Conservation (phyloP, 2,888 invertebrate species). For the Melanophora roralis region DNA sequence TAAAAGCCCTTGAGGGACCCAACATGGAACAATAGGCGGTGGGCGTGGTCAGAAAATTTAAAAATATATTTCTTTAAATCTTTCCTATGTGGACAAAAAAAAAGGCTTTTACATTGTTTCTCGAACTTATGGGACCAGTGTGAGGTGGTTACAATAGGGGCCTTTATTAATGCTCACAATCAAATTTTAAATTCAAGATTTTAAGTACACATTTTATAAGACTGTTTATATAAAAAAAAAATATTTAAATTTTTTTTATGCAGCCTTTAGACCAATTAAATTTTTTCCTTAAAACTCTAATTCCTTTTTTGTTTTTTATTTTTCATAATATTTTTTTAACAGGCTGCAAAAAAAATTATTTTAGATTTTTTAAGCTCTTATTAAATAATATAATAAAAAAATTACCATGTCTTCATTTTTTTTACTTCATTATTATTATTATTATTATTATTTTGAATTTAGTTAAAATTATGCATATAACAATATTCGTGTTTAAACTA, state of each 20-base stretch:
- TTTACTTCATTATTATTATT: neutral
- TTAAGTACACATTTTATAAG: slow-evolving; percentile 57
- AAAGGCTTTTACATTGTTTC: too few relatives aligned
- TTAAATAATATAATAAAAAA: too few relatives aligned
- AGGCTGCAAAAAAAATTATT: slow-evolving; percentile 40
- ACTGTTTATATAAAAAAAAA: slow-evolving; percentile 57
- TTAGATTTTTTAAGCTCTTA: slow-evolving; percentile 4
- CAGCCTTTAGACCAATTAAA: slow-evolving; percentile 15
- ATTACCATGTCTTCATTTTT: slow-evolving; percentile 8
- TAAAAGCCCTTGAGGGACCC: too few relatives aligned
- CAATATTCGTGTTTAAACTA: slow-evolving; percentile 32
- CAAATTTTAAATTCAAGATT: slow-evolving; percentile 43
- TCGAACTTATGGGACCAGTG: too few relatives aligned
- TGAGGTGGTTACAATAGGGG: too few relatives aligned
- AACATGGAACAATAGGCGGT: too few relatives aligned
- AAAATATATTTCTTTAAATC: too few relatives aligned
- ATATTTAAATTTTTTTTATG: slow-evolving; percentile 34
- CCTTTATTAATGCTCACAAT: slow-evolving; percentile 1
- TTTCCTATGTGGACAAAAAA: neutral
- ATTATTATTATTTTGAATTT: neutral
- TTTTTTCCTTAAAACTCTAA: neutral
- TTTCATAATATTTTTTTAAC: neutral
- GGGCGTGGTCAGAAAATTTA: too few relatives aligned
- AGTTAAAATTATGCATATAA: neutral
- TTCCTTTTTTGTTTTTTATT: neutral